Conservation (phyloP, 1,140 invertebrate genomes). For the Camponotus pennsylvanicus region DNA sequence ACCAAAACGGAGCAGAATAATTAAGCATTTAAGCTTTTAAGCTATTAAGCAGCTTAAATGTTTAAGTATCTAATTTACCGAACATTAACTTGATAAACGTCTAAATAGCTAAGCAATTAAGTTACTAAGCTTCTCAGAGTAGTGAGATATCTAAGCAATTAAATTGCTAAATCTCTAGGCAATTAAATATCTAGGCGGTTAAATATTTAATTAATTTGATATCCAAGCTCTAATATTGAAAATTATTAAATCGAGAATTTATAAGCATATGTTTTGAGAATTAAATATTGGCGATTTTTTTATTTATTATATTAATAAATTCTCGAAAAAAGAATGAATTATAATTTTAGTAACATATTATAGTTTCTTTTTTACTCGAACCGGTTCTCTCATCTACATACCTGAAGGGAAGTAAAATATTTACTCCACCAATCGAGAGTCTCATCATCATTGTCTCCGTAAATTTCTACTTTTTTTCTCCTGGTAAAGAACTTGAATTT, state of each 20-base stretch:
- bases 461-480: conserved; percentile 50
- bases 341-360: not conserved
- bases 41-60: not conserved
- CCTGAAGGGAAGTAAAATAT: conserved; percentile 90
- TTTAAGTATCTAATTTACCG: conserved; percentile 1
- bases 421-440: conserved; percentile 93
- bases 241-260: not conserved
- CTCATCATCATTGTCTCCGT: conserved; percentile 82
- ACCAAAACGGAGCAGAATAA: not conserved
- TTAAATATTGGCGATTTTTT: not conserved
- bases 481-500: conserved; percentile 36
- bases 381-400: conserved; percentile 63
- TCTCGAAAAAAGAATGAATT: not conserved
- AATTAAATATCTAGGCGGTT: not conserved
- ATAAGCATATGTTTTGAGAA: not conserved
- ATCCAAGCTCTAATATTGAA: not conserved
- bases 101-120: not conserved
- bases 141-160: not conserved
- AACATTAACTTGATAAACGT: not conserved
- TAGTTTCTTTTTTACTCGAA: not conserved
- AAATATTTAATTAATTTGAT: conserved; percentile 9
- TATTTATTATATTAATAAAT: not conserved
- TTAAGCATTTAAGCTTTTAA: not conserved
- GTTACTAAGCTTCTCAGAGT: not conserved
- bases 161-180: not conserved